phyloP scores from a whole-genome alignment of 2,888 invertebrate species.

The Axea sp. region DNA sequence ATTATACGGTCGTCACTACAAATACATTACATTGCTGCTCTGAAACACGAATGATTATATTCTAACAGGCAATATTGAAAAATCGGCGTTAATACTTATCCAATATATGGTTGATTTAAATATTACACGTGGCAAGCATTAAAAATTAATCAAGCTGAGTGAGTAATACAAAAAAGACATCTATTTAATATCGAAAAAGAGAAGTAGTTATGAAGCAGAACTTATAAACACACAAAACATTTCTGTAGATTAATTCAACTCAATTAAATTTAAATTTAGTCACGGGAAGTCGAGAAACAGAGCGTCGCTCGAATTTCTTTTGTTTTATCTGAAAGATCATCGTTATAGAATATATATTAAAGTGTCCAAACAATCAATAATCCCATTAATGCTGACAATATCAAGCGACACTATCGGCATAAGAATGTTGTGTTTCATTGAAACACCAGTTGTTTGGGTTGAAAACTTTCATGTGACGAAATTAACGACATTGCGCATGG shows the following conservation, averaged over 20 bases:
- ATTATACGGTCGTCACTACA: conserved; percentile 24
- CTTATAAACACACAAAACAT: no score
- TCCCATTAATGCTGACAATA: no score
- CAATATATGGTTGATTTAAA: conserved; percentile 27
- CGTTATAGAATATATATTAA: no score
- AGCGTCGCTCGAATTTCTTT: no score
- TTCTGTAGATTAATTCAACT: no score
- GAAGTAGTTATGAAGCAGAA: no score
- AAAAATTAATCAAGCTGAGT: background rate
- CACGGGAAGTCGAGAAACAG: no score
- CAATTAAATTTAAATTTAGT: no score
- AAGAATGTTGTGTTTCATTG: background rate
- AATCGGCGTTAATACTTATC: conserved; percentile 32
- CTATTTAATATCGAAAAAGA: background rate
- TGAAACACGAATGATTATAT: conserved; percentile 18
- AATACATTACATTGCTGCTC: conserved; percentile 3
- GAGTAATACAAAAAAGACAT: background rate
- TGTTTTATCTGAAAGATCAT: no score
- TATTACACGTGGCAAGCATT: conserved; percentile 6
- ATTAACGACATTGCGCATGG: conserved; percentile 8
- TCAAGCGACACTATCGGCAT: no score
- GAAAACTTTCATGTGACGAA: conserved; percentile 20
- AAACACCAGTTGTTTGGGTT: conserved; percentile 4
- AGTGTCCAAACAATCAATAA: no score
- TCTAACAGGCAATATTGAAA: conserved; percentile 16